phyloP scores from a whole-genome alignment of 2,113 vertebrate species.

The Campylomormyrus numenius region DNA sequence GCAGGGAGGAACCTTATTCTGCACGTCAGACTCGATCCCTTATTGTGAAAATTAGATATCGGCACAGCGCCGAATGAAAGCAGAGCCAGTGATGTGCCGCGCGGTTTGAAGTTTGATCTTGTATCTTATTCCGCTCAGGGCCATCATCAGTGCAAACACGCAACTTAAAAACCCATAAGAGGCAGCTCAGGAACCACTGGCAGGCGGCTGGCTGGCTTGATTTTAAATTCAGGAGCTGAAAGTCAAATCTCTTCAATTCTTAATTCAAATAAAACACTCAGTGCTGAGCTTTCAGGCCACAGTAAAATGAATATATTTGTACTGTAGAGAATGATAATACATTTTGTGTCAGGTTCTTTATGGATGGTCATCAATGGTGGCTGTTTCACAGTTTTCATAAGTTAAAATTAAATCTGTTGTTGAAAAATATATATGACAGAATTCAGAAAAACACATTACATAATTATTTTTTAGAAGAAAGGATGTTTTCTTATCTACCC shows the following conservation, averaged over 20 bases:
- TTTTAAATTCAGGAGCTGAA: conserved; percentile 18
- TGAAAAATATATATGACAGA: not conserved
- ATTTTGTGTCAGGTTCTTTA: not conserved
- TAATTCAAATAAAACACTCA: not conserved
- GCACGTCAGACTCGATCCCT: conserved; percentile 35
- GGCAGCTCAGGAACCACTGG: conserved; percentile 23
- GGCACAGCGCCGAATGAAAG: conserved; percentile 27
- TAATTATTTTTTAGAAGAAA: not conserved
- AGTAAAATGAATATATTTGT: not conserved
- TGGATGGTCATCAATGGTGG: not conserved
- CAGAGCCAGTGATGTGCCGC: conserved; percentile 30
- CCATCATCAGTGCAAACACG: conserved; percentile 35
- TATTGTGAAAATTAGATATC: conserved; percentile 31
- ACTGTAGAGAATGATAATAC: not conserved
- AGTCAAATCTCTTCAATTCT: conserved; percentile 10
- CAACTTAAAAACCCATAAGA: conserved; percentile 29
- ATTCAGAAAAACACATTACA: not conserved
- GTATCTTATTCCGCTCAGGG: conserved; percentile 38
- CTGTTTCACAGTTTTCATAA: not conserved
- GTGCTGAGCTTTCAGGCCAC: not conserved
- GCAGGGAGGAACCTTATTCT: conserved; percentile 27
- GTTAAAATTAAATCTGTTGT: not conserved
- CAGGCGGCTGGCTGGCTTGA: conserved; percentile 16
- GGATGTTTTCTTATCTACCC: not conserved
- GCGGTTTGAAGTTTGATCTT: conserved; percentile 37